Conservation (phyloP, 2,113 vertebrate genomes). For the Pogonocichla stellata region DNA sequence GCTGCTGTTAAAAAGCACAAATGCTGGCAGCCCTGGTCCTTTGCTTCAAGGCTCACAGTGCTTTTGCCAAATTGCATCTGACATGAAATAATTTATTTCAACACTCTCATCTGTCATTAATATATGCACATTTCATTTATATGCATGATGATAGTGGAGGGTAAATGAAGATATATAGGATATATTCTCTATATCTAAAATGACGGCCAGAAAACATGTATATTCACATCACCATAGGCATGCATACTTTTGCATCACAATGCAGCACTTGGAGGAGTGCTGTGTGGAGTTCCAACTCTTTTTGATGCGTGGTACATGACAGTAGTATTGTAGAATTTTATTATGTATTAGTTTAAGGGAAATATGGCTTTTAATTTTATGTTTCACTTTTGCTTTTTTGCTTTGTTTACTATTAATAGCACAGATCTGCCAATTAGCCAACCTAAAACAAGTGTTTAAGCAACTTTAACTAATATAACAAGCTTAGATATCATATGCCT, state of each 20-base stretch:
- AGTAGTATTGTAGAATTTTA: too few relatives aligned
- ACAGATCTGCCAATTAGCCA: too few relatives aligned
- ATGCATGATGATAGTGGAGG: neutral
- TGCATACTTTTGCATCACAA: neutral
- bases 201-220: neutral
- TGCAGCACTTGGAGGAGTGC: too few relatives aligned
- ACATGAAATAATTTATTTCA: rapidly evolving
- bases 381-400: too few relatives aligned
- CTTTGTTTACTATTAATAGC: too few relatives aligned
- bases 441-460: too few relatives aligned
- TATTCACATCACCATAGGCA: neutral
- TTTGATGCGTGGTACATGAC: neutral
- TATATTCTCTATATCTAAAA: neutral
- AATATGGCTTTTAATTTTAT: too few relatives aligned
- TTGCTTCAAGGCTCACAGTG: neutral
- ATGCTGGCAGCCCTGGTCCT: neutral
- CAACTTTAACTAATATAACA: too few relatives aligned
- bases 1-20: neutral
- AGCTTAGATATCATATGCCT: too few relatives aligned
- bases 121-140: neutral
- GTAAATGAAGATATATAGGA: neutral
- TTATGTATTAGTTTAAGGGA: too few relatives aligned
- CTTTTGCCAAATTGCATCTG: neutral
- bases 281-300: neutral
- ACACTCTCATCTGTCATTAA: neutral